These are phyloP conservation scores for Heliconius nattereri DNA, from an alignment of 1,140 invertebrate genomes.

Conservation along the genomic window DNA sequence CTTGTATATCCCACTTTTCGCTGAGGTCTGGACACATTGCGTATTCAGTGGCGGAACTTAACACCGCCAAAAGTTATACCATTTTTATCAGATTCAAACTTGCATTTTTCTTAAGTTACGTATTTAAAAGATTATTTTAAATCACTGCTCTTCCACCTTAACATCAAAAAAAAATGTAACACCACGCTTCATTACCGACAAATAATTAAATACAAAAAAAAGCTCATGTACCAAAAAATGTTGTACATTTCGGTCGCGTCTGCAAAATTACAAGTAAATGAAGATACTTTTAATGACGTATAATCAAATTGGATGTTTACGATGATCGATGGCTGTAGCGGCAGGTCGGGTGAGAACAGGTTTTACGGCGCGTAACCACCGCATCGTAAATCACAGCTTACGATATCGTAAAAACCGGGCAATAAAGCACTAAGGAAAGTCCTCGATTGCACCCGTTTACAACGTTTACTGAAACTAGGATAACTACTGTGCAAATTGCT, in stretches of 20 bases:
- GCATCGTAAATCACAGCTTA: constrained; percentile 30
- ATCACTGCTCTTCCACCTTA: not conserved
- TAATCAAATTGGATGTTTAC: constrained; percentile 54
- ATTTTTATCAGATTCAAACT: too few relatives aligned
- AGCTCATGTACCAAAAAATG: constrained; percentile 3
- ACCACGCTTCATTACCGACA: not conserved
- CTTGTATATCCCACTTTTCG: too few relatives aligned
- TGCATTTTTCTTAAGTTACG: too few relatives aligned
- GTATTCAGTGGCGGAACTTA: too few relatives aligned
- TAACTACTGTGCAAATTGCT: not conserved
- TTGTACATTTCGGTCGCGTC: constrained; percentile 19
- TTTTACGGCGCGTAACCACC: constrained; percentile 38
- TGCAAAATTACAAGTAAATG: constrained; percentile 28
- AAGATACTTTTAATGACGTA: constrained; percentile 46
- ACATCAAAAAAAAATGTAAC: not conserved
- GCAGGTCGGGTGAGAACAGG: constrained; percentile 52
- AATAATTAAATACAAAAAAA: not conserved
- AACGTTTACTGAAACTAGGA: not conserved
- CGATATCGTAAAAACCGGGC: constrained; percentile 18
- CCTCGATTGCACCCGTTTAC: constrained; percentile 4
- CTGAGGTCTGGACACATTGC: too few relatives aligned
- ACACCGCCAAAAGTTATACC: too few relatives aligned
- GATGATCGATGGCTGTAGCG: constrained; percentile 51
- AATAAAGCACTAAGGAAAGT: constrained; percentile 8
- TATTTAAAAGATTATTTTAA: too few relatives aligned